A percentile compares a stretch with the other conserved stretches of the same genome.
Conservation (phyloP, 2,113 vertebrate species). For the Colinus virginianus region DNA sequence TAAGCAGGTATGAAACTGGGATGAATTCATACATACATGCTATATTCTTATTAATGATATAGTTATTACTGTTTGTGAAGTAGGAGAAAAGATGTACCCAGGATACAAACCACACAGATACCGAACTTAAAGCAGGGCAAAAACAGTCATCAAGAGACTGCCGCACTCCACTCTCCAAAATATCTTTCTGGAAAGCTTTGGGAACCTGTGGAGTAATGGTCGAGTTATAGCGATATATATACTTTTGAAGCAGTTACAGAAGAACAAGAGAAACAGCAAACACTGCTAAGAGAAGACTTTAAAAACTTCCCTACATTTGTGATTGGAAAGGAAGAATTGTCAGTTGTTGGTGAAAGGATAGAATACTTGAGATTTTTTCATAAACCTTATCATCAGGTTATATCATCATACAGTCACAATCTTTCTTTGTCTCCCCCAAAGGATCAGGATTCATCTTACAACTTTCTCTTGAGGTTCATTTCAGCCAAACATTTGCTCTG, state of each 20-base stretch:
- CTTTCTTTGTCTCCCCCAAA: background rate
- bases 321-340: background rate
- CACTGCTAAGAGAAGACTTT: background rate
- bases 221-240: background rate
- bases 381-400: background rate
- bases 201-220: background rate
- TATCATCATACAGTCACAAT: rapidly evolving
- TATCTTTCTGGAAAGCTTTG: background rate
- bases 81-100: background rate
- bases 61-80: background rate
- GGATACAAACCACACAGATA: background rate
- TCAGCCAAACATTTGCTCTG: background rate
- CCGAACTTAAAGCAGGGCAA: background rate
- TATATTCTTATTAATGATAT: background rate
- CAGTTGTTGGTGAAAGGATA: background rate
- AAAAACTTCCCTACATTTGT: background rate
- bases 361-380: background rate
- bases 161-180: background rate
- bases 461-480: background rate
- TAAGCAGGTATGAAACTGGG: background rate
- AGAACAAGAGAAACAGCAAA: background rate
- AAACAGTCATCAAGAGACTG: background rate
- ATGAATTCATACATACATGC: background rate
- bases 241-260: background rate
- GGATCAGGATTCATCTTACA: background rate